A percentile compares a stretch with the other conserved stretches of the same genome.
These are phyloP conservation scores for Melanaphis sacchari DNA, from an alignment of 1,140 invertebrate genomes.

Conservation along the genomic window DNA sequence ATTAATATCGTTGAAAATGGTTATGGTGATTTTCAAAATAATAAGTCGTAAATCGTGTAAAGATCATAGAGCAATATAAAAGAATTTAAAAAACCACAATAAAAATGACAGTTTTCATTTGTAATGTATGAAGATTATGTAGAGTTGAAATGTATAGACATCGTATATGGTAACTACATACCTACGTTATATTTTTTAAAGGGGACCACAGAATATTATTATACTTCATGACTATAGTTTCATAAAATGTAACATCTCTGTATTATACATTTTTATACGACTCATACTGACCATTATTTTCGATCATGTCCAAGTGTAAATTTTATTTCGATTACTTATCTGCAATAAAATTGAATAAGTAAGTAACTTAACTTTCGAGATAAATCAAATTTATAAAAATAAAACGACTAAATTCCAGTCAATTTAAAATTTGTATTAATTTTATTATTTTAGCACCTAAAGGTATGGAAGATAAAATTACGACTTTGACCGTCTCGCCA, in stretches of 20 bases:
- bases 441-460: background rate
- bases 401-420: background rate
- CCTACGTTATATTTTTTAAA: background rate
- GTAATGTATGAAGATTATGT: background rate
- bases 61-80: background rate
- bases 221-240: background rate
- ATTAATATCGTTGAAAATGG: background rate
- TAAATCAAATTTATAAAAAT: background rate
- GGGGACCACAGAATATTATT: background rate
- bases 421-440: background rate
- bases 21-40: background rate
- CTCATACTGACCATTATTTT: background rate
- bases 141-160: background rate
- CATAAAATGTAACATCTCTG: background rate
- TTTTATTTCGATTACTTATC: background rate
- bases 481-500: too few relatives aligned
- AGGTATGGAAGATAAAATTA: background rate
- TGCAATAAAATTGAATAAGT: background rate
- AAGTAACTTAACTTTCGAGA: background rate
- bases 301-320: background rate
- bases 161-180: background rate
- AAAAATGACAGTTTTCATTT: background rate
- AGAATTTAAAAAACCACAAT: background rate
- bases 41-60: background rate
- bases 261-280: background rate